A percentile compares a stretch with the other conserved stretches of the same genome.
Conservation (phyloP, 2,888 invertebrate genomes). For the Syrphus vitripennis region DNA sequence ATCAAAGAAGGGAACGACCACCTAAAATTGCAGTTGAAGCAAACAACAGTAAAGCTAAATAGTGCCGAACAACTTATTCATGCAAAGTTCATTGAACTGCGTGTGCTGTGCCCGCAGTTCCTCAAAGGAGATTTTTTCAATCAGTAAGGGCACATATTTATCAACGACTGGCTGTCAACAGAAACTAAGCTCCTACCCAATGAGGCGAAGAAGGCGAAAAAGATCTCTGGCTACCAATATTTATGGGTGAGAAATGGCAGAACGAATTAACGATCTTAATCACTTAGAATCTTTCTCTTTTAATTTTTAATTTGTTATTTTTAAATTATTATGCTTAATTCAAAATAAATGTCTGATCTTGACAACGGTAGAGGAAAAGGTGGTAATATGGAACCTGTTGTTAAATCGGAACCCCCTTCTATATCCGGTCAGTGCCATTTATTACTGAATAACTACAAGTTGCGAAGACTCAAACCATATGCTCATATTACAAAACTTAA, state of each 20-base stretch:
- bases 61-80: conserved; percentile 8
- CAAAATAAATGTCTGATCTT: background rate
- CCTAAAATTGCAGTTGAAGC: background rate
- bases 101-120: background rate
- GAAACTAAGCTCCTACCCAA: background rate
- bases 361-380: background rate
- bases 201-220: background rate
- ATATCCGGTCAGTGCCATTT: no score
- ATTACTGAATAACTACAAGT: no score
- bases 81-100: background rate
- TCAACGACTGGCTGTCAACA: conserved; percentile 7
- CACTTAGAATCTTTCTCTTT: background rate
- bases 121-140: no score
- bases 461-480: no score
- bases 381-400: no score
- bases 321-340: background rate
- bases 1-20: background rate
- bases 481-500: no score
- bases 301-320: background rate
- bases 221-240: background rate
- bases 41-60: background rate
- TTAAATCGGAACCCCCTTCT: no score
- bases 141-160: background rate
- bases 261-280: background rate
- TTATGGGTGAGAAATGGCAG: background rate